phyloP scores from a whole-genome alignment of 2,888 invertebrate genomes.

The Epirrhoe tristata region DNA sequence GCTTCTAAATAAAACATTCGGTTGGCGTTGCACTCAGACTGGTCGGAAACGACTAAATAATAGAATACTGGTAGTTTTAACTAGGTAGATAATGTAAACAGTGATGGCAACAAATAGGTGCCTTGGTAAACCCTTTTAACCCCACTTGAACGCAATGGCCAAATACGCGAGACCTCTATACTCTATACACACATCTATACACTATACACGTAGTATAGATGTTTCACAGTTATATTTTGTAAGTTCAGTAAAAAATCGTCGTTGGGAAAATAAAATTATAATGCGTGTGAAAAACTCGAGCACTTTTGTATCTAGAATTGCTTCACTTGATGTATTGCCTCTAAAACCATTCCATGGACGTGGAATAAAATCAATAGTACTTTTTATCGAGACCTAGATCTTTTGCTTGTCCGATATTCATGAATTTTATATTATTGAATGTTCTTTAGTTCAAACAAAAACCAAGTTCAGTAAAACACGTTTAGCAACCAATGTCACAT shows the following conservation, averaged over 20 bases:
- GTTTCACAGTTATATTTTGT: background rate
- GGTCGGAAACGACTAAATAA: constrained; percentile 16
- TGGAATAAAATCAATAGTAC: too few species aligned
- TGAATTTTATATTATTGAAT: too few species aligned
- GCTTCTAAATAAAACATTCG: constrained; percentile 28
- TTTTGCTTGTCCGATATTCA: too few species aligned
- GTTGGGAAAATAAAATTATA: too few species aligned
- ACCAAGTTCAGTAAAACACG: constrained; percentile 28
- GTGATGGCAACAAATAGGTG: background rate
- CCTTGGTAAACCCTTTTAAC: background rate
- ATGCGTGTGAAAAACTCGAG: too few species aligned
- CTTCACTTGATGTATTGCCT: too few species aligned
- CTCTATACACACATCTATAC: too few species aligned
- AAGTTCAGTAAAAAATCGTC: background rate
- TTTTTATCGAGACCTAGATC: too few species aligned
- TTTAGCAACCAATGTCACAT: constrained; percentile 40
- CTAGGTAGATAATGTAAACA: constrained; percentile 7
- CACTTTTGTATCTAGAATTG: too few species aligned
- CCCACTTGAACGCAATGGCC: background rate
- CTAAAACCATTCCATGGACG: too few species aligned
- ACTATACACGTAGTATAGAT: too few species aligned
- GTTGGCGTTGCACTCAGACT: background rate
- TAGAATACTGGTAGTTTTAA: constrained; percentile 15
- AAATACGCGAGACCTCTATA: background rate
- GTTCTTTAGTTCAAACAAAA: too few species aligned